These are phyloP conservation scores for Andrena cerasifolii DNA, from an alignment of 1,140 invertebrate genomes.

Conservation along the genomic window DNA sequence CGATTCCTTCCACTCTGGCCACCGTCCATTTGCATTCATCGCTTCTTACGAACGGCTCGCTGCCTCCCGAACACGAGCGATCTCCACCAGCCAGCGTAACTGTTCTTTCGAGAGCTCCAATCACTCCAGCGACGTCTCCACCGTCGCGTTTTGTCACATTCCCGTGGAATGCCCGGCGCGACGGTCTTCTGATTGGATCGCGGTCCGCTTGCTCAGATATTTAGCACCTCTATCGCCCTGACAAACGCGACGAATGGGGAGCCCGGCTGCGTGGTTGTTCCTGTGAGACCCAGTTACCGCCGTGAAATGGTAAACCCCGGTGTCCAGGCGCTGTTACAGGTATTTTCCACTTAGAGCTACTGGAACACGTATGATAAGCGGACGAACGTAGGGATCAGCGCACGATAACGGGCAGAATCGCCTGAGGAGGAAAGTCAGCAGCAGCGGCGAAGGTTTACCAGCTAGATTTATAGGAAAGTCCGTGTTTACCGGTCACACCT, in stretches of 20 bases:
- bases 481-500: slow-evolving; percentile 35
- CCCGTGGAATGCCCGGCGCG: no score
- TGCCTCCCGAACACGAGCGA: background rate
- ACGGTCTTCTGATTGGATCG: no score
- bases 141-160: background rate
- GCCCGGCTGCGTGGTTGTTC: no score
- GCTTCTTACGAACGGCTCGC: slow-evolving; percentile 11
- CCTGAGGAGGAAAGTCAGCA: slow-evolving; percentile 14
- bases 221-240: no score
- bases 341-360: background rate
- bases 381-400: slow-evolving; percentile 13
- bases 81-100: background rate
- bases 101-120: slow-evolving; percentile 20
- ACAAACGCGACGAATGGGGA: no score
- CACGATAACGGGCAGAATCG: slow-evolving; percentile 39
- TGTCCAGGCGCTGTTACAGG: background rate
- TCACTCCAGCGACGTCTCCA: background rate
- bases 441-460: slow-evolving; percentile 7
- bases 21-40: slow-evolving; percentile 47
- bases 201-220: no score
- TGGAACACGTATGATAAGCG: background rate
- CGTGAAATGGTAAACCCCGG: background rate
- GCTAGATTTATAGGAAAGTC: slow-evolving; percentile 42
- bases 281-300: no score
- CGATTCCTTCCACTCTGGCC: slow-evolving; percentile 20